phyloP scores from a whole-genome alignment of 2,888 invertebrate species.

The Alloplasta piceator region DNA sequence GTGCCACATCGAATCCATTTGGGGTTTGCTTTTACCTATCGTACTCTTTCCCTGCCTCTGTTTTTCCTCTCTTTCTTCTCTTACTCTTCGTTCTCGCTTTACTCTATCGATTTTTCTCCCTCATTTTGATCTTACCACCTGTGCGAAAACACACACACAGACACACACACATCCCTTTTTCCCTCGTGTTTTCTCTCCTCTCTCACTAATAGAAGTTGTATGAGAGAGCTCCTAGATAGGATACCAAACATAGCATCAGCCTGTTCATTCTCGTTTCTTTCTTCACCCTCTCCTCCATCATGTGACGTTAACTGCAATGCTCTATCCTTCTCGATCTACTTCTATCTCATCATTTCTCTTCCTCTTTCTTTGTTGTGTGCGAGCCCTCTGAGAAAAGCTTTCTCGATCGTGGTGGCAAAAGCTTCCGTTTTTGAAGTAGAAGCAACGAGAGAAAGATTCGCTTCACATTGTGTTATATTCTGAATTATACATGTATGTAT shows the following conservation, averaged over 20 bases:
- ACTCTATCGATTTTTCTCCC: slow-evolving; percentile 21
- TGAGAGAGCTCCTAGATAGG: slow-evolving; percentile 26
- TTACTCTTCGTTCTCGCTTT: slow-evolving; percentile 4
- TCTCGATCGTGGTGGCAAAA: slow-evolving; percentile 45
- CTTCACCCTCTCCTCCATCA: slow-evolving; percentile 36
- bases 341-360: neutral
- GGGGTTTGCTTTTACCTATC: slow-evolving; percentile 67
- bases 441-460: slow-evolving; percentile 21
- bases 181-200: slow-evolving; percentile 1
- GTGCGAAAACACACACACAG: slow-evolving; percentile 45
- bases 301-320: slow-evolving; percentile 49
- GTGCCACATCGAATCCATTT: slow-evolving; percentile 77
- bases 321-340: slow-evolving; percentile 14
- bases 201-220: slow-evolving; percentile 36
- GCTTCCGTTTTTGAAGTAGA: slow-evolving; percentile 46
- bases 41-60: slow-evolving; percentile 37
- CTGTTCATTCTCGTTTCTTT: slow-evolving; percentile 52
- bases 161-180: slow-evolving; percentile 33
- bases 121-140: slow-evolving; percentile 42
- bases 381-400: slow-evolving; percentile 40
- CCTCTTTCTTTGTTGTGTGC: neutral
- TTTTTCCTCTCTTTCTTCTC: slow-evolving; percentile 18
- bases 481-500: neutral
- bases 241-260: slow-evolving; percentile 34
- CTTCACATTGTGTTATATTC: slow-evolving; percentile 1